These are phyloP conservation scores for Daubentonia madagascariensis DNA, from an alignment of 2,113 vertebrate genomes.

Conservation along the genomic window DNA sequence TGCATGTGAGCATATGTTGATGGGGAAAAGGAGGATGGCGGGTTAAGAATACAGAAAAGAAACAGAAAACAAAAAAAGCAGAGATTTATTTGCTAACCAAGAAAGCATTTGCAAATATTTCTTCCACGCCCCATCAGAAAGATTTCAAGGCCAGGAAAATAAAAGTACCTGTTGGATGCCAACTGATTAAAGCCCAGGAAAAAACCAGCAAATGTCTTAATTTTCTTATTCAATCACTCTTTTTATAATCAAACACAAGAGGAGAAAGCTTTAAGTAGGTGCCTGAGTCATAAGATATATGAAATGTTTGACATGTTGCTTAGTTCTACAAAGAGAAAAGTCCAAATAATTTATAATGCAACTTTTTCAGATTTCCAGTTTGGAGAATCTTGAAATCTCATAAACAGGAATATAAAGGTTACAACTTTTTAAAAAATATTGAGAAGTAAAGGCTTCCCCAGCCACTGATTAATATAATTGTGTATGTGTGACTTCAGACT, in stretches of 20 bases:
- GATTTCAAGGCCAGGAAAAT: constrained; percentile 64
- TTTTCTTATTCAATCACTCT: constrained; percentile 54
- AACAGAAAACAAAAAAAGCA: background rate
- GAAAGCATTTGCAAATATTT: constrained; percentile 43
- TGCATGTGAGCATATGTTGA: background rate
- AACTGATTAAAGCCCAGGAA: constrained; percentile 57
- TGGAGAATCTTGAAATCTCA: constrained; percentile 55
- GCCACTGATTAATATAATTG: constrained; percentile 41
- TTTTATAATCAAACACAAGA: constrained; percentile 61
- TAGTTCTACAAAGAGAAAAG: constrained; percentile 67
- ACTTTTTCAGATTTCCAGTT: constrained; percentile 56
- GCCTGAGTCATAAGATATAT: constrained; percentile 64
- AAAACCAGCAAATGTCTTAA: constrained; percentile 58
- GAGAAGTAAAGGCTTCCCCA: constrained; percentile 36
- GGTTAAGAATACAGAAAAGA: constrained; percentile 4
- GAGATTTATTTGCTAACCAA: constrained; percentile 53
- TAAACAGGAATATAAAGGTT: constrained; percentile 48
- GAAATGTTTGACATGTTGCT: constrained; percentile 61
- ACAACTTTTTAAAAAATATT: background rate
- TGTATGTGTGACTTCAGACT: constrained; percentile 35
- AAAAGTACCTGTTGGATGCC: constrained; percentile 59
- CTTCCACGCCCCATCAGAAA: constrained; percentile 46
- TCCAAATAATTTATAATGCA: constrained; percentile 60
- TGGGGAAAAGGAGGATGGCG: background rate
- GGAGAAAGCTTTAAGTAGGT: constrained; percentile 62